Base-by-base conservation (phyloP, 2,888 invertebrate species). In the Aphrophora alni region DNA sequence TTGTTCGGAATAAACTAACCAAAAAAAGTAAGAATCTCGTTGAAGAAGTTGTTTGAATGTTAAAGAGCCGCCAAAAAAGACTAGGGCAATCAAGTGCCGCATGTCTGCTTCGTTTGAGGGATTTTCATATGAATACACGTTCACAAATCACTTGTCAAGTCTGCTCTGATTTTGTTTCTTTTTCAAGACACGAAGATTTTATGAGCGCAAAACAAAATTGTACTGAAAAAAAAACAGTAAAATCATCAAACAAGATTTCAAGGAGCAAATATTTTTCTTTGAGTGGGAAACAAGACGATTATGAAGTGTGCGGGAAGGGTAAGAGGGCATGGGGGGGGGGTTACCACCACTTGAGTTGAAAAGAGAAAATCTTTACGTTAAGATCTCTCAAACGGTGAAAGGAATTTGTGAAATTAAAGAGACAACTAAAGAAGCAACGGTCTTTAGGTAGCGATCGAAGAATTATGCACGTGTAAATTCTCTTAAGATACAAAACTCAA, bases 101-200 rank as follows among this genome's bases (percentile, higher is more conserved):
- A 25, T 51, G 72, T 72, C 76, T 51, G 80, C 76, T 59, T 76
- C 80, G 80, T 76, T 80, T 80, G 80, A 80, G 76, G 80, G 76
- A 80, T 80, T 80, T 80, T 76, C 78, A 79, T 79, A 74, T 74
- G 78, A 73, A 74, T 59, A 77, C 72, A 44, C 27, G 28, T 59
- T 59, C 14, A 5, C n/a, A 4, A 59, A 21, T 7, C 44, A 59
- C 59, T 59, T 59, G 59, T 59, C 59, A 21, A n/a, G 0, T 44
- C 4, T 17, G 44, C 44, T 21, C 59, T 59, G 59, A 59, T 59
- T 59, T 21, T 59, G 7, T 59, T 59, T 59, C 44, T 44, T 7
- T n/a, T n/a, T n/a, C n/a, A n/a, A n/a, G n/a, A n/a, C n/a, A n/a
- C n/a, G n/a, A 21, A 21, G n/a, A 21, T 4, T 59, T 59, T 59